Evolutionary conservation across 2,797 vertebrate genomes (phyloP), one percentile per base, ranked within the genome.

Genomic region (Varecia variegata): DNA sequence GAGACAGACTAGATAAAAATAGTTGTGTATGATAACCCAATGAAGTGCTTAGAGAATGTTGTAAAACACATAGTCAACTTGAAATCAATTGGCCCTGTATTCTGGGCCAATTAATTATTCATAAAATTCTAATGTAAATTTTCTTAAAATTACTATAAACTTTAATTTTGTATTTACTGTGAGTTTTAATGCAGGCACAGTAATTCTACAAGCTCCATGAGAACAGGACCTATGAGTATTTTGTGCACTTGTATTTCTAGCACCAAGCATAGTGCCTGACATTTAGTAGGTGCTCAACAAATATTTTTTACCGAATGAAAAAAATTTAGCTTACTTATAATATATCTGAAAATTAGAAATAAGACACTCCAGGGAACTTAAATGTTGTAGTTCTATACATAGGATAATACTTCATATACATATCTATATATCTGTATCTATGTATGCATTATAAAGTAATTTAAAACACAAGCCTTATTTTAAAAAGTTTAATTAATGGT

Each of bases 1-100:
- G 62, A 96, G 83, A 92, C 43, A 90, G 43, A 91, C 14, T 80
- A 56, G 70, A 84, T 96, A 92, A 94, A 96, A 76, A 96, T 92
- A 96, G 60, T 74, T 90, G 85, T 73, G 56, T 79, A 45, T 74
- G 43, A 83, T 79, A 92, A 89, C 7, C 3, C 56, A 89, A 52
- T 54, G 47, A 95, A 89, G 30, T 76, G 38, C 50, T 83, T 71
- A 89, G n/a, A 95, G 17, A 93, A 89, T 68, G 21, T 32, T 93
- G 35, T 71, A 86, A 62, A 88, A 67, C 47, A 86, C 15, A 6
- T 25, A 88, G 21, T 79, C 74, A 92, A 84, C n/a, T n/a, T 4
- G 52, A 87, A 89, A 83, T 2, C 13, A 94, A 47, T 12, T 82
- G 10, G 7, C 21, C 43, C 25, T 80, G 7, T 60, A 88, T 60